Evolutionary conservation across 2,797 vertebrate genomes (phyloP).

Genomic region (Neosilurus hyrtlii): DNA sequence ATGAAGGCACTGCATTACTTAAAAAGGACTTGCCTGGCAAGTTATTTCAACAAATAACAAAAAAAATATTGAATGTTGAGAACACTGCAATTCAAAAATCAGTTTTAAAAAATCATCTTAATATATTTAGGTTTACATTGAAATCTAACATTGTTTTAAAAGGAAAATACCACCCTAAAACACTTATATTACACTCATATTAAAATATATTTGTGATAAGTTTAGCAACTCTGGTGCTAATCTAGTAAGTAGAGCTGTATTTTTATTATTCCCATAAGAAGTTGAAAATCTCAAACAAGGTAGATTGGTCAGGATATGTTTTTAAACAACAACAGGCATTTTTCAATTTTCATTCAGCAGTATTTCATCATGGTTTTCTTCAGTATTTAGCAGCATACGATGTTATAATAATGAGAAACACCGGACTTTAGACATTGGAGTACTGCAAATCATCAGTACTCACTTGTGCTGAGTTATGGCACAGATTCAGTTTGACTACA

Average conservation of each 20-base stretch:
- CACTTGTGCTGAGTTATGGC: not conserved
- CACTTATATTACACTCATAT: not conserved
- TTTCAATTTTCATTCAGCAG: not conserved
- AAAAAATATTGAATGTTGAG: not conserved
- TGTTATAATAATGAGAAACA: not conserved
- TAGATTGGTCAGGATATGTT: no score
- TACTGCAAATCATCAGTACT: no score
- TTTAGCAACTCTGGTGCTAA: not conserved
- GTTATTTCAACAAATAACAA: not conserved
- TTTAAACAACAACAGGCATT: not conserved
- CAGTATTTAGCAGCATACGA: not conserved
- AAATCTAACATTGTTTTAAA: not conserved
- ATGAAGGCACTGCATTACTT: constrained; percentile 64
- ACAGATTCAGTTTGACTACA: not conserved
- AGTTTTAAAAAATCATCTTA: not conserved
- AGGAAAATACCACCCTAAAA: constrained; percentile 21
- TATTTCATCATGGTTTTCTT: not conserved
- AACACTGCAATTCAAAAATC: not conserved
- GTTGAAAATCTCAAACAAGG: not conserved
- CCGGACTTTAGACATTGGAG: not conserved
- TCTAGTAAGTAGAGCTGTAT: not conserved
- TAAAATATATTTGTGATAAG: not conserved
- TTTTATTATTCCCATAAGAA: not conserved
- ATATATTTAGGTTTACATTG: not conserved
- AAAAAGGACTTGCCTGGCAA: not conserved